Evolutionary conservation across 2,113 vertebrate genomes (phyloP).

Genomic region (Cololabis saira): DNA sequence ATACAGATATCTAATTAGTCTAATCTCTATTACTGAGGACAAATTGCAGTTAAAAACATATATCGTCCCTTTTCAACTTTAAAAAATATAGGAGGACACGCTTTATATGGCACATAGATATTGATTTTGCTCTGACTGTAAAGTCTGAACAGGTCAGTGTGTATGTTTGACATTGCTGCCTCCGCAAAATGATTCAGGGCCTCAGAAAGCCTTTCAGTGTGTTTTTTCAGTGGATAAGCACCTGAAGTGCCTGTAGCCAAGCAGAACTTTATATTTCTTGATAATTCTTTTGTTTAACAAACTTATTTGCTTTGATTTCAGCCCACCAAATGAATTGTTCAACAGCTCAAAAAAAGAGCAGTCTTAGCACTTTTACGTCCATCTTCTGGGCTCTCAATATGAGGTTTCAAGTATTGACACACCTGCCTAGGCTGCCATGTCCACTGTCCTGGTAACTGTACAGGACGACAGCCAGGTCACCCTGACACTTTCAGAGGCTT

Average conservation of each 20-base stretch:
- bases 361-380: conserved; percentile 4
- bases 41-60: no score
- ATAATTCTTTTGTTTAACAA: not conserved
- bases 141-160: no score
- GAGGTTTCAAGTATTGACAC: conserved; percentile 58
- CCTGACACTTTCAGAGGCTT: conserved; percentile 50
- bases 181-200: not conserved
- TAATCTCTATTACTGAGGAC: no score
- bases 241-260: conserved; percentile 3
- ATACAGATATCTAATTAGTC: no score
- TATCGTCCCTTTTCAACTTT: no score
- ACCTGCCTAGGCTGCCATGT: conserved; percentile 44
- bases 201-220: conserved; percentile 2
- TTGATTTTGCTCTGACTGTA: no score
- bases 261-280: not conserved
- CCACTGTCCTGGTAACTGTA: conserved; percentile 51
- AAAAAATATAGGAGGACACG: no score
- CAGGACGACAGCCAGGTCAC: conserved; percentile 55
- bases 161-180: not conserved
- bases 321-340: conserved; percentile 15
- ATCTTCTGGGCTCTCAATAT: not conserved
- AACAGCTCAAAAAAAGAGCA: not conserved
- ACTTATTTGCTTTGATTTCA: conserved; percentile 27
- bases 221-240: conserved; percentile 6
- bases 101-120: no score